Evolutionary conservation across 35 echinoderm and acorn worm genomes (phyloP), one percentile per base, ranked within the genome.

Genomic region (Anneissia japonica): DNA sequence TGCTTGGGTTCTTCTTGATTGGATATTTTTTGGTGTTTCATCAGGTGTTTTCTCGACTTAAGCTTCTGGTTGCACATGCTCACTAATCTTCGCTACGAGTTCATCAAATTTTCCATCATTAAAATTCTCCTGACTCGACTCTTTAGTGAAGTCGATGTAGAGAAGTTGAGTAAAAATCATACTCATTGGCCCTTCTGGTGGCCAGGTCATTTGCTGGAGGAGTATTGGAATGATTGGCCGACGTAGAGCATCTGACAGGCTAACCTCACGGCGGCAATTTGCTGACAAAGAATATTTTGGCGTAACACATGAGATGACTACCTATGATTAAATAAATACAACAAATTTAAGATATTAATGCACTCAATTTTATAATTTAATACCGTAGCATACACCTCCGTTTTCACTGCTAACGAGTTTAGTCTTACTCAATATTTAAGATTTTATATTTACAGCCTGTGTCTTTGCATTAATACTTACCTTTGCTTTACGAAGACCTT

Each of bases 121-220:
- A 85, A 93, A 91, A 28, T 82, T 38, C 30, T 56, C 34, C 38
- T 93, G 91, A 56, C 83, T 93, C 0, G 34, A 46, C 36, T 90
- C 87, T 1, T 82, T 87, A 23, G 84, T 97, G 43, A 93, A 97
- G 77, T 97, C 94, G 23, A 97, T 97, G 73, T 97, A 97, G 31
- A 97, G 82, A 17, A 97, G 89, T 88, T 97, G 94, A 21, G 91
- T 93, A 79, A 97, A 93, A 31, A 91, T 90, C 91, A 97, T 93
- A 82, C 85, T 90, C 94, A 97, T 97, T 83, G 94, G 94, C 32
- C 94, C 94, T 75, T 93, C 87, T 17, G 91, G 94, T 34, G 94
- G 94, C 94, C 94, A 97, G 32, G 91, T 86, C 88, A 93, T 91
- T 77, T 93, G 80, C 77, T 93, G 73, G 12, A 97, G 74, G 41